A percentile compares a stretch with the other conserved stretches of the same genome.
These are phyloP conservation scores for Acrobasis suavella DNA, from an alignment of 2,888 invertebrate genomes.

Conservation along the genomic window DNA sequence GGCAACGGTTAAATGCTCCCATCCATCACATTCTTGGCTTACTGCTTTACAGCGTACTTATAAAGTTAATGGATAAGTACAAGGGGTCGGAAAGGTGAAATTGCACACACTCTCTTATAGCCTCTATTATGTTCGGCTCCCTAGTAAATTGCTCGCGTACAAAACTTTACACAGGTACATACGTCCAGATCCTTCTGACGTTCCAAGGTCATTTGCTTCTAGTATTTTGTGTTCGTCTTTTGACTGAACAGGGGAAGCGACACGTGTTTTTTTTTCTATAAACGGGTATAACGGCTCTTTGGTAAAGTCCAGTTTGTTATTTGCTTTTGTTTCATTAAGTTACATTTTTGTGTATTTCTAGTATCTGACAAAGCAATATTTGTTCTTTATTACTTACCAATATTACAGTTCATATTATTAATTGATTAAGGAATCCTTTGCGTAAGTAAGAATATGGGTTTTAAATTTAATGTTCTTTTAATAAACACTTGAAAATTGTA, in stretches of 20 bases:
- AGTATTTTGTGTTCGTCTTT: not conserved
- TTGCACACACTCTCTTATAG: slow-evolving; percentile 39
- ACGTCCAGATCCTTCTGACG: slow-evolving; percentile 41
- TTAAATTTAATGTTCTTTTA: too few species aligned
- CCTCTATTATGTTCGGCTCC: slow-evolving; percentile 35
- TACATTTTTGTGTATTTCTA: not conserved
- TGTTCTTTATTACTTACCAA: too few species aligned
- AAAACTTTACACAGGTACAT: slow-evolving; percentile 41
- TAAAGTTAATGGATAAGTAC: slow-evolving; percentile 31
- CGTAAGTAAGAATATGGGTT: too few species aligned
- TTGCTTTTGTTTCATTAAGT: not conserved
- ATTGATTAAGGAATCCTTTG: too few species aligned
- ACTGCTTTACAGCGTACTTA: slow-evolving; percentile 27
- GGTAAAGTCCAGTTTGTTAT: not conserved
- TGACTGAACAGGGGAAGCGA: not conserved
- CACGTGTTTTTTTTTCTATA: not conserved
- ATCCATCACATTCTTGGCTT: slow-evolving; percentile 13
- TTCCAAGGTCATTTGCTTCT: slow-evolving; percentile 38
- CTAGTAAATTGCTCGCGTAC: slow-evolving; percentile 42
- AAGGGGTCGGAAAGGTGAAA: slow-evolving; percentile 38
- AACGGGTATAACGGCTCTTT: slow-evolving; percentile 18
- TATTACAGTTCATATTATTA: too few species aligned
- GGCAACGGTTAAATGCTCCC: not conserved
- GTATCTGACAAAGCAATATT: not conserved
- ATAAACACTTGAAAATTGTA: too few species aligned